Percentiles rank a stretch among this genome's conserved stretches.
These are phyloP conservation scores for Sebastes wilsoni DNA, from an alignment of 2,797 vertebrate species.

Conservation along the genomic window DNA sequence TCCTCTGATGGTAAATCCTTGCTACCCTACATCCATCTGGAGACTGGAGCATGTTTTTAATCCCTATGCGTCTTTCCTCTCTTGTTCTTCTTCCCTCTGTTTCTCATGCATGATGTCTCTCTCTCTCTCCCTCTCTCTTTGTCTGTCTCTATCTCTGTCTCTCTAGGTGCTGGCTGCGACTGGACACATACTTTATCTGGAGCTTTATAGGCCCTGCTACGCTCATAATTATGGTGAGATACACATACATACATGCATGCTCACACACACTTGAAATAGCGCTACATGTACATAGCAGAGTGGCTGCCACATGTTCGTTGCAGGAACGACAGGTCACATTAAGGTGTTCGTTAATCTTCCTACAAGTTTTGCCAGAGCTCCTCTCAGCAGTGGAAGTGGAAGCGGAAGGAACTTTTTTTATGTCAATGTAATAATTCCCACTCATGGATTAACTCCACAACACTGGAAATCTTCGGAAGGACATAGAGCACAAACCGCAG, in stretches of 20 bases:
- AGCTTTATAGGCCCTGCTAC: slow-evolving; percentile 99
- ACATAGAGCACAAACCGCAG: slow-evolving; percentile 14
- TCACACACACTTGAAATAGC: slow-evolving; percentile 8
- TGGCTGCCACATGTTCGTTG: background rate
- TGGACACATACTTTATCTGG: slow-evolving; percentile 99
- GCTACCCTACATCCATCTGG: slow-evolving; percentile 48
- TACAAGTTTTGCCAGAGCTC: slow-evolving; percentile 41
- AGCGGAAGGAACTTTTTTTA: slow-evolving; percentile 24
- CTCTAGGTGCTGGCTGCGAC: slow-evolving; percentile 96
- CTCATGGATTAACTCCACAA: slow-evolving; percentile 51
- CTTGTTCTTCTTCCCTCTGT: slow-evolving; percentile 14
- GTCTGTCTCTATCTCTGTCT: slow-evolving; percentile 72
- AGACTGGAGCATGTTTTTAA: slow-evolving; percentile 56
- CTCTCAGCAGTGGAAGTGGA: background rate
- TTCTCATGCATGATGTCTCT: slow-evolving; percentile 50
- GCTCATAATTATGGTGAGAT: slow-evolving; percentile 98
- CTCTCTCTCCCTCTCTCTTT: slow-evolving; percentile 3
- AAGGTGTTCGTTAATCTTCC: slow-evolving; percentile 43
- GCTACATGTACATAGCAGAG: background rate
- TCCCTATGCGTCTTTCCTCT: slow-evolving; percentile 32
- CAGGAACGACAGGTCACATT: slow-evolving; percentile 11
- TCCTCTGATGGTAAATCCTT: slow-evolving; percentile 64
- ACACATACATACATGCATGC: slow-evolving; percentile 52
- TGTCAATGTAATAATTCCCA: slow-evolving; percentile 46
- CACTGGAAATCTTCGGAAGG: slow-evolving; percentile 27